These are phyloP conservation scores for Poeciliopsis turrubarensis DNA, from an alignment of 2,113 vertebrate genomes.

Conservation along the genomic window DNA sequence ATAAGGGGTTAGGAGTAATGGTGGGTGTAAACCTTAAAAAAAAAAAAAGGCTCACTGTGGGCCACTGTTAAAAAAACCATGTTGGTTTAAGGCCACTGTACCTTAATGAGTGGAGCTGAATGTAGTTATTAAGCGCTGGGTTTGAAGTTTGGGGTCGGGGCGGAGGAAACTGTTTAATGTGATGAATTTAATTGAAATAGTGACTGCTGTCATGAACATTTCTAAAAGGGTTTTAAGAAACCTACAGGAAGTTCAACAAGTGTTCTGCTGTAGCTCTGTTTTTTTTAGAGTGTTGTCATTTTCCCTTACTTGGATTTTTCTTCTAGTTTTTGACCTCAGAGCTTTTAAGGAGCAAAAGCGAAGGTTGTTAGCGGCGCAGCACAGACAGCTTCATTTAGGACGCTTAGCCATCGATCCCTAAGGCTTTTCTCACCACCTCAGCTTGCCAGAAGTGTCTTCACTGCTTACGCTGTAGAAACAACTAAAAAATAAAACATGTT, in stretches of 20 bases:
- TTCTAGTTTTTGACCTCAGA: constrained; percentile 5
- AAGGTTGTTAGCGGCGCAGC: constrained; percentile 36
- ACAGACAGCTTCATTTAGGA: constrained; percentile 35
- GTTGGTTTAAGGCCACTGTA: background rate
- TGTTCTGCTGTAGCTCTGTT: background rate
- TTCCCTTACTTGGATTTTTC: background rate
- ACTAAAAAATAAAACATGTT: constrained; percentile 2
- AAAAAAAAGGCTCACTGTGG: constrained; percentile 15
- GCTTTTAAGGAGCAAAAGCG: constrained; percentile 34
- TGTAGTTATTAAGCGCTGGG: background rate
- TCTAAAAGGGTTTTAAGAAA: background rate
- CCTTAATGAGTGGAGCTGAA: background rate
- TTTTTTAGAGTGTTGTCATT: constrained; percentile 15
- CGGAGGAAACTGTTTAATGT: background rate
- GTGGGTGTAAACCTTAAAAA: constrained; percentile 18
- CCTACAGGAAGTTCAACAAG: background rate
- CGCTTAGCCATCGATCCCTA: constrained; percentile 55
- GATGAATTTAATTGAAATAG: background rate
- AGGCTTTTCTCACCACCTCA: constrained; percentile 66
- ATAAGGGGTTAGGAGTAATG: background rate
- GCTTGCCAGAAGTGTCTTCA: constrained; percentile 53
- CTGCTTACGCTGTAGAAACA: constrained; percentile 26
- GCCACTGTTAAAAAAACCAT: constrained; percentile 7
- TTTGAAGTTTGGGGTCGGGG: background rate
- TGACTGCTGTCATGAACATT: background rate